phyloP scores from a whole-genome alignment of 2,797 vertebrate species.

The Philypnodon macrostomus region DNA sequence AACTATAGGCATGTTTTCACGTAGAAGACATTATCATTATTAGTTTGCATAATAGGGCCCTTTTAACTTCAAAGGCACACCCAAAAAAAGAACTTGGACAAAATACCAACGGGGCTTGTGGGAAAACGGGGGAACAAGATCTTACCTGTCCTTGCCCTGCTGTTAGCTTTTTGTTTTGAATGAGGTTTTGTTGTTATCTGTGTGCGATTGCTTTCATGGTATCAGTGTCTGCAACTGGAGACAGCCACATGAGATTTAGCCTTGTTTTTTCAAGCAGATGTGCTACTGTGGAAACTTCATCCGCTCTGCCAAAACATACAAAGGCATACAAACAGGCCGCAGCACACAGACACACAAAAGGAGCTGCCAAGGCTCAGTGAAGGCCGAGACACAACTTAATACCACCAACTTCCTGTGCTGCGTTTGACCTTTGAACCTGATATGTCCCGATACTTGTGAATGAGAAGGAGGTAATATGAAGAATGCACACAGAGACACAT shows the following conservation, averaged over 20 bases:
- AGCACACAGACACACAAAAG: conserved; percentile 31
- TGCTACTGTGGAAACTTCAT: conserved; percentile 46
- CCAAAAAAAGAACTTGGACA: conserved; percentile 39
- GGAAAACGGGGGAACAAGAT: conserved; percentile 43
- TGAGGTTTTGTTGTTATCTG: conserved; percentile 62
- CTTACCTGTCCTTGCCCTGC: conserved; percentile 48
- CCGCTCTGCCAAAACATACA: conserved; percentile 33
- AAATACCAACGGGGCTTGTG: conserved; percentile 24
- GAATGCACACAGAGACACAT: neutral
- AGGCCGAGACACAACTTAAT: conserved; percentile 27
- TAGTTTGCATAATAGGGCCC: no score
- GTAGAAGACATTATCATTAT: no score
- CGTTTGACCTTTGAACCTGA: conserved; percentile 49
- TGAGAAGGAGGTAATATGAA: conserved; percentile 20
- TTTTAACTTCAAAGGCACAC: conserved; percentile 53
- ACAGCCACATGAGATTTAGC: conserved; percentile 33
- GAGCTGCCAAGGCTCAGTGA: conserved; percentile 28
- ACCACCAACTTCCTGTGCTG: conserved; percentile 50
- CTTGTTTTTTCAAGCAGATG: conserved; percentile 41
- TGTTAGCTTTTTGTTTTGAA: conserved; percentile 50
- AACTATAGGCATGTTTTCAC: no score
- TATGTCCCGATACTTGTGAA: conserved; percentile 28
- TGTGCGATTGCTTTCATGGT: conserved; percentile 56
- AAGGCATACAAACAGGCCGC: conserved; percentile 17
- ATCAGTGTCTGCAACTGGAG: conserved; percentile 63